Evolutionary conservation across 1,140 invertebrate genomes (phyloP).

Genomic region (Drosophila obscura): DNA sequence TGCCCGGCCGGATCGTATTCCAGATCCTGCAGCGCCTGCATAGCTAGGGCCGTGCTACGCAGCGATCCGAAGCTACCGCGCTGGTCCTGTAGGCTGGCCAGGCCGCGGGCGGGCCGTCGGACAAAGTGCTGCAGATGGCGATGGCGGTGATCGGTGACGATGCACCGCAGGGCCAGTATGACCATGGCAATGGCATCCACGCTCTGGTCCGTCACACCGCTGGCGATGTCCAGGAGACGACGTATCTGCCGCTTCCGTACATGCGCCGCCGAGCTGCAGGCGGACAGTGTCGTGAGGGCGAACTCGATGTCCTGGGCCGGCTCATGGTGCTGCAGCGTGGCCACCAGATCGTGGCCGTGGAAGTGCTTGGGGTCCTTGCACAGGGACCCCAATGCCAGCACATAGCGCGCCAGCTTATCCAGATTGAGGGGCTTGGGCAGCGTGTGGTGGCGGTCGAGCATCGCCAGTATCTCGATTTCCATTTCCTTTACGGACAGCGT

Average conservation of each 20-base stretch:
- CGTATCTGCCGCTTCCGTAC: constrained; percentile 91
- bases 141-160: constrained; percentile 92
- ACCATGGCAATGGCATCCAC: constrained; percentile 94
- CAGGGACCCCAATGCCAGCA: constrained; percentile 89
- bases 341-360: constrained; percentile 91
- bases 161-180: constrained; percentile 91
- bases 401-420: constrained; percentile 89
- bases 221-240: constrained; percentile 90
- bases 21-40: constrained; percentile 90
- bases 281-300: constrained; percentile 87
- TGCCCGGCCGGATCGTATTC: constrained; percentile 86
- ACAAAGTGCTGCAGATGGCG: constrained; percentile 91
- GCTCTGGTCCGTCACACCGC: constrained; percentile 90
- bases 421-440: constrained; percentile 88
- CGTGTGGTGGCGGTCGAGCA: constrained; percentile 86
- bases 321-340: constrained; percentile 89
- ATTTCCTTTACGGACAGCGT: constrained; percentile 92
- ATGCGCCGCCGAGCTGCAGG: constrained; percentile 92
- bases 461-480: constrained; percentile 92
- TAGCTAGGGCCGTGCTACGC: constrained; percentile 91
- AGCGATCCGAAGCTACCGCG: constrained; percentile 93
- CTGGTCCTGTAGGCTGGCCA: constrained; percentile 90
- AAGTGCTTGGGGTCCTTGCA: constrained; percentile 93
- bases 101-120: constrained; percentile 88
- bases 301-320: constrained; percentile 88